A percentile compares a stretch with the other conserved stretches of the same genome.
Conservation (phyloP, 2,888 invertebrate genomes). For the Trisateles emortualis region DNA sequence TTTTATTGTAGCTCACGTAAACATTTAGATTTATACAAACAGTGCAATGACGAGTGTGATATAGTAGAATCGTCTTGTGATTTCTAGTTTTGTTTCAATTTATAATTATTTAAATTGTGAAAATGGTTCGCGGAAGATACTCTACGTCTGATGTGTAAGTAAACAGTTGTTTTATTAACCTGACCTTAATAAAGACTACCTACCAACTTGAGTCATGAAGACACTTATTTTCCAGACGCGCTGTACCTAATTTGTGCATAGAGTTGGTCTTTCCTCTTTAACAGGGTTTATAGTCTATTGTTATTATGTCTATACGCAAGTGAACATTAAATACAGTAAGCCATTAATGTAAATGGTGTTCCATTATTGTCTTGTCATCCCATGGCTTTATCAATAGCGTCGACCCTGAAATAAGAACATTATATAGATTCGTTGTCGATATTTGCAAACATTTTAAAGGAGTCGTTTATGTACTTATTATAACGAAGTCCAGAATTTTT, state of each 20-base stretch:
- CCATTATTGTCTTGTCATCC: background rate
- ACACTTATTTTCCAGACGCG: background rate
- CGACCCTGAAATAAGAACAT: background rate
- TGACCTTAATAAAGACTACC: slow-evolving; percentile 8
- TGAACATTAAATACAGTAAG: background rate
- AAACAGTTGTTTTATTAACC: background rate
- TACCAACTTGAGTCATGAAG: background rate
- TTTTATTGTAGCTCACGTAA: slow-evolving; percentile 69
- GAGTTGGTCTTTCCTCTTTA: background rate
- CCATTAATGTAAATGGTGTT: background rate
- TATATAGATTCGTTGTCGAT: background rate
- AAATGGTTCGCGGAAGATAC: slow-evolving; percentile 83
- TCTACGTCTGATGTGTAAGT: slow-evolving; percentile 83
- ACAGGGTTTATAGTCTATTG: slow-evolving; percentile 27
- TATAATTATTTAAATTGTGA: slow-evolving; percentile 54
- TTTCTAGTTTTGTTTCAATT: slow-evolving; percentile 53
- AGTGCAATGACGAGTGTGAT: slow-evolving; percentile 66
- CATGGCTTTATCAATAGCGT: background rate
- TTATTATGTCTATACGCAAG: slow-evolving; percentile 12
- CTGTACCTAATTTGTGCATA: background rate
- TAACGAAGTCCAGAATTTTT: slow-evolving; percentile 17
- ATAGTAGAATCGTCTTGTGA: slow-evolving; percentile 52
- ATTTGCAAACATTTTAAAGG: background rate
- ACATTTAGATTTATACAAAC: slow-evolving; percentile 65
- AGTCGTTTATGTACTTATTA: slow-evolving; percentile 4